Percentiles rank a stretch among this genome's conserved stretches.
Conservation (phyloP, 2,797 vertebrate genomes). For the Selene dorsalis region DNA sequence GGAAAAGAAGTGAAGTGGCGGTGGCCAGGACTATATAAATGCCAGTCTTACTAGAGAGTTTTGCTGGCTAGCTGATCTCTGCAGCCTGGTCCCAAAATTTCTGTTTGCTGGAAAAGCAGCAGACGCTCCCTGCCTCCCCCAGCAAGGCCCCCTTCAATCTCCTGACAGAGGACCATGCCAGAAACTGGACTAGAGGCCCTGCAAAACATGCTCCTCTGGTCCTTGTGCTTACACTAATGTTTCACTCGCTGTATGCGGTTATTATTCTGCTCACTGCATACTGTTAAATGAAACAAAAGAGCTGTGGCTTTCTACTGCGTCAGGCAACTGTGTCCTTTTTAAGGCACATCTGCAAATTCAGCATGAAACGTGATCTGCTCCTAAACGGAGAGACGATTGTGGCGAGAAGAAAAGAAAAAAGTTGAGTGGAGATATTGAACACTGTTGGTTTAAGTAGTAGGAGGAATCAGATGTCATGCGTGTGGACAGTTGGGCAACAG, state of each 20-base stretch:
- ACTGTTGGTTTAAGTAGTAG: slow-evolving; percentile 41
- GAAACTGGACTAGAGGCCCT: slow-evolving; percentile 62
- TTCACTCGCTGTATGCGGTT: slow-evolving; percentile 41
- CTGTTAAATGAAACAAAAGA: slow-evolving; percentile 68
- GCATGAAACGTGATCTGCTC: slow-evolving; percentile 67
- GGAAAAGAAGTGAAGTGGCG: slow-evolving; percentile 16
- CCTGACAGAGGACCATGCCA: slow-evolving; percentile 54
- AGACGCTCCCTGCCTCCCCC: slow-evolving; percentile 59
- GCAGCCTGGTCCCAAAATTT: slow-evolving; percentile 48
- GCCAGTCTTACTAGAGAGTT: slow-evolving; percentile 38
- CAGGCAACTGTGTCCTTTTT: slow-evolving; percentile 46
- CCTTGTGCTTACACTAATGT: slow-evolving; percentile 43
- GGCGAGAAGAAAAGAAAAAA: slow-evolving; percentile 31
- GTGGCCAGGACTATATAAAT: slow-evolving; percentile 14
- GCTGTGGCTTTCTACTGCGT: slow-evolving; percentile 49
- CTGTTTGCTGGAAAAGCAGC: slow-evolving; percentile 65
- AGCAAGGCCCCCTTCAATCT: slow-evolving; percentile 66
- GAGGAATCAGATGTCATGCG: slow-evolving; percentile 49
- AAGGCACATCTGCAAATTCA: slow-evolving; percentile 68
- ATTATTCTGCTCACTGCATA: slow-evolving; percentile 45
- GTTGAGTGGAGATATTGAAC: slow-evolving; percentile 15
- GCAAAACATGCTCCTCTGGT: slow-evolving; percentile 32
- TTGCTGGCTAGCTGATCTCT: slow-evolving; percentile 29
- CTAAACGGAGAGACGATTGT: slow-evolving; percentile 46
- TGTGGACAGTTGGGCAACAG: slow-evolving; percentile 39